phyloP scores from a whole-genome alignment of 2,888 invertebrate genomes.

The Tuberolachnus salignus region DNA sequence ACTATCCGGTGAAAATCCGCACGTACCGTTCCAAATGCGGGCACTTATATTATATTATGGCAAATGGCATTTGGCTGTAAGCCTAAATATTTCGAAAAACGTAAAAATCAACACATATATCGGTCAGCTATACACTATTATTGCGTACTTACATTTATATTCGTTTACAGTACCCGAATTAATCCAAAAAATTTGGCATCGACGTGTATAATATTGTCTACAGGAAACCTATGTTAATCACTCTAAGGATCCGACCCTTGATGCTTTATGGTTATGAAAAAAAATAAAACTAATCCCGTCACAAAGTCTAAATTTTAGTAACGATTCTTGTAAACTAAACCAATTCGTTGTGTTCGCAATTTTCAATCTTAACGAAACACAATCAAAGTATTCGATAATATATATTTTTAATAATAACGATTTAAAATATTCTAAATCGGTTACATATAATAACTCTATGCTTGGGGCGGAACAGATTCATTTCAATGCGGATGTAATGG shows the following conservation, averaged over 20 bases:
- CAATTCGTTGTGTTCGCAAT: background rate
- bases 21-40: too few species aligned
- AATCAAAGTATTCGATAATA: constrained; percentile 1
- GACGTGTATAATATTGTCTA: background rate
- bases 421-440: too few species aligned
- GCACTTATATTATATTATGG: too few species aligned
- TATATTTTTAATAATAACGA: constrained; percentile 11
- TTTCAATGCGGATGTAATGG: too few species aligned
- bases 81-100: too few species aligned
- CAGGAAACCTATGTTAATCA: constrained; percentile 34
- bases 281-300: too few species aligned
- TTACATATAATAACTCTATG: too few species aligned
- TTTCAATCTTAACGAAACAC: background rate
- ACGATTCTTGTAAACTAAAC: constrained; percentile 14
- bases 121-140: background rate
- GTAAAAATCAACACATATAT: background rate
- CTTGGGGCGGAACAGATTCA: too few species aligned
- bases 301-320: too few species aligned
- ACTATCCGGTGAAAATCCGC: too few species aligned
- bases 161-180: background rate
- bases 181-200: background rate
- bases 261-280: constrained; percentile 18
- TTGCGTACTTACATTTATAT: constrained; percentile 1
- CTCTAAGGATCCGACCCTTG: constrained; percentile 21
- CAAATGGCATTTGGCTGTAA: too few species aligned